Evolutionary conservation across 2,888 invertebrate species (phyloP), one percentile per base, ranked within the genome.

Genomic region (Phyllotreta striolata): DNA sequence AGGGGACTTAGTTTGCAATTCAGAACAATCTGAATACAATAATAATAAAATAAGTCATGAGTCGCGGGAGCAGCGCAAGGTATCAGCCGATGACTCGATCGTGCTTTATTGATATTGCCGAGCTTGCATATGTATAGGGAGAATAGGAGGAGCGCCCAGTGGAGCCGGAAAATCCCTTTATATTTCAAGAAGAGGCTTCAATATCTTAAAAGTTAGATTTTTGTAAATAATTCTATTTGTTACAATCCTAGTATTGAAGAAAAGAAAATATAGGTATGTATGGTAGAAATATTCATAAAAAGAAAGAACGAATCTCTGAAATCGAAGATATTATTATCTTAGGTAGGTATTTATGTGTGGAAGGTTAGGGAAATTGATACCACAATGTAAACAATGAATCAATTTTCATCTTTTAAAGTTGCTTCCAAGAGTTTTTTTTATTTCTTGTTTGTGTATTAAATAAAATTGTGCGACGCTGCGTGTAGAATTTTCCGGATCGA

Each of bases 11-110:
- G 59, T 61, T 63, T 57, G 57, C 52, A 66, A 63, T 63, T 62
- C 66, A 49, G 65, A 61, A 52, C 62, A 46, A 63, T 54, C 66
- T 55, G 68, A 70, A 73, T 71, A 68, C 71, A 70, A 73, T 71
- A 73, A 72, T 73, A 72, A 73, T 73, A 73, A 73, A 72, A 70
- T 72, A 72, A 70, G 72, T 69, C 72, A 70, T 68, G 72, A 68
- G 66, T 72, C 66, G 68, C 43, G 54, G 44, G 54, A 60, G 55
- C 66, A 67, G 64, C 54, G 62, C 59, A 64, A 66, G 61, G 67
- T 67, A 70, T 69, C 70, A 65, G 65, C 24, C 62, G 71, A 60
- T 64, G 66, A 70, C 67, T 68, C 69, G 70, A 70, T 66, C 67
- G 69, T 66, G 67, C 67, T 70, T 71, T 72, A 71, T 72, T 69